Conservation (phyloP, 2,888 invertebrate species). For the Flexamia atlantica region DNA sequence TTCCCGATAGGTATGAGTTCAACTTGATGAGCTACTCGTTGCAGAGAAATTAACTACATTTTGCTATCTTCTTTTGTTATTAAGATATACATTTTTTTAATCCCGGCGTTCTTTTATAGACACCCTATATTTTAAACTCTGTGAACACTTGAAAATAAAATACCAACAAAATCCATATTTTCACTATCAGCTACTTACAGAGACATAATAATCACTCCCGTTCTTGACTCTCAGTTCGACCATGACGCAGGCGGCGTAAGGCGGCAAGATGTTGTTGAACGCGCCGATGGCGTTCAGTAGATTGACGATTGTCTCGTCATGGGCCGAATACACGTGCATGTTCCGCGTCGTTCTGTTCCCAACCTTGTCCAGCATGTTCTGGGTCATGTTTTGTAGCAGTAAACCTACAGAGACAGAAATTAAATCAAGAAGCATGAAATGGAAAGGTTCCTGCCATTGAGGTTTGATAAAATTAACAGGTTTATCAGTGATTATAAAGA, state of each 20-base stretch:
- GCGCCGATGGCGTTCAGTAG: conserved; percentile 81
- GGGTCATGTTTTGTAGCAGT: conserved; percentile 67
- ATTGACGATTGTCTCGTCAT: conserved; percentile 85
- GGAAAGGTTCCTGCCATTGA: neutral
- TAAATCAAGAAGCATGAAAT: too few relatives aligned
- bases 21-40: too few relatives aligned
- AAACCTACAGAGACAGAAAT: conserved; percentile 64
- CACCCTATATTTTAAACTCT: too few relatives aligned
- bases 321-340: conserved; percentile 83
- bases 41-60: too few relatives aligned
- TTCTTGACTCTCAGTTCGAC: conserved; percentile 80
- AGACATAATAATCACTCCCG: conserved; percentile 71
- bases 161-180: too few relatives aligned
- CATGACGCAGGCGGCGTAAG: conserved; percentile 81
- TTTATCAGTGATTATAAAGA: neutral
- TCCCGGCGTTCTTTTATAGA: too few relatives aligned
- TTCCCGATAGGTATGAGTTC: too few relatives aligned
- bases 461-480: neutral
- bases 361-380: conserved; percentile 64
- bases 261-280: conserved; percentile 82
- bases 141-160: too few relatives aligned
- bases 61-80: too few relatives aligned
- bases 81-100: too few relatives aligned
- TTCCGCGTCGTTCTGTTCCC: conserved; percentile 73
- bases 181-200: conserved; percentile 17